Conservation (phyloP, 2,888 invertebrate genomes). For the Dolichopus griseipennis region DNA sequence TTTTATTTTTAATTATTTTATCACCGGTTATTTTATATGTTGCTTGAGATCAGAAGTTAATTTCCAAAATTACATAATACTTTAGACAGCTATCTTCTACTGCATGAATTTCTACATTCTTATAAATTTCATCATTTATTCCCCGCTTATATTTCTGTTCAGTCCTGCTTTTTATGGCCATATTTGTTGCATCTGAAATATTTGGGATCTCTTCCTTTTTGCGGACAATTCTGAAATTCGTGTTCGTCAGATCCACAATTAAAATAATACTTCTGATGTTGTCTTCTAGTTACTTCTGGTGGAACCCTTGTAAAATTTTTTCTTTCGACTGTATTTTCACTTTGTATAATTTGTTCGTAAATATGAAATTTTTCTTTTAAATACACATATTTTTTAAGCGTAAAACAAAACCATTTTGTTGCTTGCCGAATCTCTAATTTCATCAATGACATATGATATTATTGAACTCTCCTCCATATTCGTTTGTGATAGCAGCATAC, state of each 20-base stretch:
- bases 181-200: slow-evolving; percentile 29
- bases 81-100: slow-evolving; percentile 8
- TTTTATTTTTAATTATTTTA: too few species aligned
- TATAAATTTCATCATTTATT: slow-evolving; percentile 8
- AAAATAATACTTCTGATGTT: slow-evolving; percentile 17
- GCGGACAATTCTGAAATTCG: slow-evolving; percentile 14
- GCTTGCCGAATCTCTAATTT: slow-evolving; percentile 4
- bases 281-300: neutral
- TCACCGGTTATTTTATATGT: neutral
- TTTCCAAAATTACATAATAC: too few species aligned
- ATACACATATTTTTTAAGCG: slow-evolving; percentile 7
- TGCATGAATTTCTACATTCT: slow-evolving; percentile 11
- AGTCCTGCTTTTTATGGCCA: slow-evolving; percentile 23
- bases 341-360: slow-evolving; percentile 8
- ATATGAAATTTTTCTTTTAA: slow-evolving; percentile 14
- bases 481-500: slow-evolving; percentile 9
- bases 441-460: slow-evolving; percentile 13
- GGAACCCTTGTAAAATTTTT: neutral
- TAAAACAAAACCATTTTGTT: slow-evolving; percentile 13
- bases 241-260: slow-evolving; percentile 21
- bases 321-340: neutral
- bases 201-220: slow-evolving; percentile 27
- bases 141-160: neutral
- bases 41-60: too few species aligned
- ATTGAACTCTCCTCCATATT: slow-evolving; percentile 12